Evolutionary conservation across 2,113 vertebrate genomes (phyloP).

Genomic region (Prietella phreatophila): DNA sequence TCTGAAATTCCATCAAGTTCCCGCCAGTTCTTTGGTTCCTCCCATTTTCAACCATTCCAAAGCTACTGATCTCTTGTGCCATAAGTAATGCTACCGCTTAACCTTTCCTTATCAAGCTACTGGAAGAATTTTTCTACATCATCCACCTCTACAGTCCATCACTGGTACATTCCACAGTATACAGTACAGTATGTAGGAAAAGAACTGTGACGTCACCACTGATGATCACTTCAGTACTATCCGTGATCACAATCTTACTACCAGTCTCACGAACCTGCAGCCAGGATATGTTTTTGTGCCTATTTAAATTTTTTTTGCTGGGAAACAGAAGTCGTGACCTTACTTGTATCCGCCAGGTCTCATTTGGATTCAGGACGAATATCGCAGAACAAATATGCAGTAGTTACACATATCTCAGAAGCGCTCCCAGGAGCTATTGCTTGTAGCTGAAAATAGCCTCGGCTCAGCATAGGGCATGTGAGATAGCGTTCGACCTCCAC

Average conservation of each 20-base stretch:
- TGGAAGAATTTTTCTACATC: not conserved
- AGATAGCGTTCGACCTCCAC: slow-evolving; percentile 16
- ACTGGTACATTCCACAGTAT: not conserved
- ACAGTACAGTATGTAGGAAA: not conserved
- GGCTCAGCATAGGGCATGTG: slow-evolving; percentile 52
- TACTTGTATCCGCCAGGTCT: not conserved
- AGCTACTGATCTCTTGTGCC: not conserved
- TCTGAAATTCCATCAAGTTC: not conserved
- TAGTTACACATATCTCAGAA: slow-evolving; percentile 13
- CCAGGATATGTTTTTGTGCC: not conserved
- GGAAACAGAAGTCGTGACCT: not conserved
- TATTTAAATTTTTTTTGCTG: not conserved
- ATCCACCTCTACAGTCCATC: not conserved
- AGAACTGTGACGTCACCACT: not conserved
- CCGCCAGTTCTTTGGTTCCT: not conserved
- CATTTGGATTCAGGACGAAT: slow-evolving; percentile 21
- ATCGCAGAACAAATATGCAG: not conserved
- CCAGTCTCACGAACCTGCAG: not conserved
- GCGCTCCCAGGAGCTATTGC: not conserved
- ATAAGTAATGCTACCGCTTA: not conserved
- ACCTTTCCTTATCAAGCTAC: not conserved
- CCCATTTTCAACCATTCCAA: not conserved
- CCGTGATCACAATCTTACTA: not conserved
- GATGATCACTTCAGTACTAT: not conserved
- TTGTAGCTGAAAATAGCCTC: slow-evolving; percentile 21